Evolutionary conservation across 2,888 invertebrate genomes (phyloP), one percentile per base, ranked within the genome.

Genomic region (Hirtodrosophila histrioides): DNA sequence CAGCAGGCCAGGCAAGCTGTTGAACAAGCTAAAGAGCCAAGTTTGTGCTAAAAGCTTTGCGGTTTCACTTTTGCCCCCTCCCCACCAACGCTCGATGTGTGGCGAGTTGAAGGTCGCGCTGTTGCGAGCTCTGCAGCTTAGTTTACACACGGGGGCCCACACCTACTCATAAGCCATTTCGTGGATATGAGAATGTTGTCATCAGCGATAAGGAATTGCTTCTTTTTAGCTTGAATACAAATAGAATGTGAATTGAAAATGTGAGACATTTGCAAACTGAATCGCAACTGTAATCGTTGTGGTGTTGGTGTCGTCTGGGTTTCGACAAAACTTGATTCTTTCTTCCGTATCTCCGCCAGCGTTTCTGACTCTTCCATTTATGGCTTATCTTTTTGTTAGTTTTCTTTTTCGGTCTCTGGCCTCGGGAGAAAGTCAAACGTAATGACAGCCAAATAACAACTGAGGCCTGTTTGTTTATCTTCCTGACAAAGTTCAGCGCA

Each of bases 121-220:
- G 37, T 37, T 50, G 35, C 24, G 10, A 40, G n/a, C 27, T 48
- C 24, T 61, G 35, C 23, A 41, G 50, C 48, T 41, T 61, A 48
- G 56, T 61, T 64, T 56, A 49, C 58, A 11, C 17, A 33, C 39
- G 37, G 8, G 46, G 35, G 3, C 7, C 4, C 31, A 9, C 63
- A 60, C 53, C 66, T 49, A 49, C 49, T 60, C 51, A 29, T 35
- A 40, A 60, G 31, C 29, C 17, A 31, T 53, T 53, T 37, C n/a
- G 8, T 29, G 46, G 11, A 37, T 37, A 41, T 53, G 44, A 49
- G 53, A 54, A 51, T 61, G 53, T 60, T 65, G 72, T 73, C 73
- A 73, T 73, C 61, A 35, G 61, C 56, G 73, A 73, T 73, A 73
- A 73, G 69, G 51, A 31, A 31, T 31, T 31, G 31, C 0, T 31